Conservation (phyloP, 2,113 vertebrate species). For the Austrofundulus limnaeus region DNA sequence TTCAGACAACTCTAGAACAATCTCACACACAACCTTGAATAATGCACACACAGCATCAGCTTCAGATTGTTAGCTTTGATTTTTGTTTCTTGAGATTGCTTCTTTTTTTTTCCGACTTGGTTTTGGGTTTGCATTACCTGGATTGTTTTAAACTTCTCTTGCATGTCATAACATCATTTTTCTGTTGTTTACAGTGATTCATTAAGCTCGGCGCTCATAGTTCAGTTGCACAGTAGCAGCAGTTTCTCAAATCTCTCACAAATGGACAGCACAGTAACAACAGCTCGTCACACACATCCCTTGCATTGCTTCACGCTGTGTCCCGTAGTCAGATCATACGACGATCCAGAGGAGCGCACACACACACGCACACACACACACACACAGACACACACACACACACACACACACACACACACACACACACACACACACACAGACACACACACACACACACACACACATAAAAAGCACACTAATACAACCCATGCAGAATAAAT, state of each 20-base stretch:
- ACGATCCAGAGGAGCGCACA: constrained; percentile 35
- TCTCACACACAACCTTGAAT: constrained; percentile 32
- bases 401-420: constrained; percentile 7
- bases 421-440: not conserved
- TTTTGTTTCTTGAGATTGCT: constrained; percentile 49
- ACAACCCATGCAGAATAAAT: constrained; percentile 49
- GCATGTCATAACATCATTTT: constrained; percentile 53
- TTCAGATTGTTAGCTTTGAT: constrained; percentile 61
- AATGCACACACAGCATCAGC: constrained; percentile 39
- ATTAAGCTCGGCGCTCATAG: constrained; percentile 31
- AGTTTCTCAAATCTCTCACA: constrained; percentile 66
- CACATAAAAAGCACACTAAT: constrained; percentile 25
- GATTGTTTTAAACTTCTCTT: constrained; percentile 66
- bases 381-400: constrained; percentile 27
- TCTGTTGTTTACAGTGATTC: constrained; percentile 51
- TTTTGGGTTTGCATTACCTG: constrained; percentile 69
- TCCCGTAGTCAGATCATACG: constrained; percentile 35
- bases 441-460: constrained; percentile 13
- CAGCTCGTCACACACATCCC: constrained; percentile 55
- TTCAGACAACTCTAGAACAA: no score
- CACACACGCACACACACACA: constrained; percentile 17
- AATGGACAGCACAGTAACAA: constrained; percentile 56
- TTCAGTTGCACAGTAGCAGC: constrained; percentile 40
- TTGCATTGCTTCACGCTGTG: constrained; percentile 57
- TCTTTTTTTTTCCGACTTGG: constrained; percentile 45